phyloP scores from a whole-genome alignment of 2,797 vertebrate species.

The Dicrostonyx torquatus region DNA sequence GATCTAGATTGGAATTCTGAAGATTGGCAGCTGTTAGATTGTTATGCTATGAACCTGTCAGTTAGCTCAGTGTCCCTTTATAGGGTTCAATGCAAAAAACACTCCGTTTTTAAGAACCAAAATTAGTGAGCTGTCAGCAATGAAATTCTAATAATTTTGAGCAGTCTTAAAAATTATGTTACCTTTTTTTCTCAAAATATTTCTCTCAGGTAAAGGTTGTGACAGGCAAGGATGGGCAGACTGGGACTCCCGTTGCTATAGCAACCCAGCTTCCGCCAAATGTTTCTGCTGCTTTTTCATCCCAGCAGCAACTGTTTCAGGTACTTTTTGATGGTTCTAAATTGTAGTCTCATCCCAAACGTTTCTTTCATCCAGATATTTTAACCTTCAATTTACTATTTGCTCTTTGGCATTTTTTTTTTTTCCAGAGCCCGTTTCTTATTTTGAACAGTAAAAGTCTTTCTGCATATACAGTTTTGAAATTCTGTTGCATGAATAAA shows the following conservation, averaged over 20 bases:
- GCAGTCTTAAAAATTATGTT: constrained; percentile 78
- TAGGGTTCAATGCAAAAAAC: constrained; percentile 52
- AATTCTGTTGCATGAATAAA: constrained; percentile 68
- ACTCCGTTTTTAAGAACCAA: constrained; percentile 64
- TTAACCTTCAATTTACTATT: constrained; percentile 77
- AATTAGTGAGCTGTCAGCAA: constrained; percentile 72
- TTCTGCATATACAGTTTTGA: constrained; percentile 50
- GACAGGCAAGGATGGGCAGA: constrained; percentile 95
- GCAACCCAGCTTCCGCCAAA: constrained; percentile 95
- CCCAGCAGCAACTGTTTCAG: constrained; percentile 91
- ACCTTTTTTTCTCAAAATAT: constrained; percentile 82
- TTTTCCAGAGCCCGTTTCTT: constrained; percentile 81
- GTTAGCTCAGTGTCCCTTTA: constrained; percentile 45
- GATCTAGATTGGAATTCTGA: neutral
- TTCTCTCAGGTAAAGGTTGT: constrained; percentile 92
- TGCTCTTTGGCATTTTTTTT: constrained; percentile 78
- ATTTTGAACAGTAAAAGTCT: constrained; percentile 59
- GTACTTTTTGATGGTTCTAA: constrained; percentile 86
- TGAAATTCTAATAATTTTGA: constrained; percentile 73
- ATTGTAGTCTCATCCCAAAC: constrained; percentile 82
- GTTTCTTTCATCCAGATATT: constrained; percentile 81
- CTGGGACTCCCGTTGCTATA: constrained; percentile 96
- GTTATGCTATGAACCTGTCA: neutral
- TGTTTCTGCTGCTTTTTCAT: constrained; percentile 94
- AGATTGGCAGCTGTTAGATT: neutral